Evolutionary conservation across 1,140 invertebrate genomes (phyloP).

Genomic region (Radopholus similis): DNA sequence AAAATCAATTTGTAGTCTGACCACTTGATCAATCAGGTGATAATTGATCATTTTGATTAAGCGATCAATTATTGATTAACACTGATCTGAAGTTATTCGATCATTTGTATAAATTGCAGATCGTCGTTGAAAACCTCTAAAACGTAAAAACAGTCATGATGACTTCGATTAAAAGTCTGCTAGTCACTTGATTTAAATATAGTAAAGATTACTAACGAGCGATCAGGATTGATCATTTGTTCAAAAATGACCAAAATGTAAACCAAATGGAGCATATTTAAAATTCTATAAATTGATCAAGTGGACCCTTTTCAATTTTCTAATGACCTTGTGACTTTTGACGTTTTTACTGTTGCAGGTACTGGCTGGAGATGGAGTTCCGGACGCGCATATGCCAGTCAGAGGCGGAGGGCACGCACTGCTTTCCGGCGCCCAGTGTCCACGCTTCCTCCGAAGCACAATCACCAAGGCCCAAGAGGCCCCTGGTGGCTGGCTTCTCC

Average conservation of each 20-base stretch:
- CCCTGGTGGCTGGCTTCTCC: slow-evolving; percentile 62
- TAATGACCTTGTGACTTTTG: not conserved
- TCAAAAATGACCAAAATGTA: not conserved
- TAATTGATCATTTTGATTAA: no score
- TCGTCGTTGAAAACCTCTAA: not conserved
- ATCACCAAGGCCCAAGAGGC: not conserved
- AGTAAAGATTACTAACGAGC: no score
- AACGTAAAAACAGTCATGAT: not conserved
- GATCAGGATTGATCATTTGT: no score
- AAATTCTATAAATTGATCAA: not conserved
- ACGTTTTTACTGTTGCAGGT: no score
- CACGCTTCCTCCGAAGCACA: slow-evolving; percentile 1
- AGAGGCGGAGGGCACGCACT: slow-evolving; percentile 43
- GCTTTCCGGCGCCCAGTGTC: slow-evolving; percentile 18
- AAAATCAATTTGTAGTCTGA: no score
- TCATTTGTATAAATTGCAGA: no score
- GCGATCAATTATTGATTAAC: no score
- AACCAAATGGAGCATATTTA: not conserved
- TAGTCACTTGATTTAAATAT: no score
- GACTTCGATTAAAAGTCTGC: not conserved
- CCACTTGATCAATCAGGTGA: no score
- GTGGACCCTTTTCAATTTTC: no score
- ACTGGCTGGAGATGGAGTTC: slow-evolving; percentile 53
- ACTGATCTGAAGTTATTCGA: no score
- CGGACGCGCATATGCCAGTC: slow-evolving; percentile 52